Conservation (phyloP, 2,113 vertebrate genomes). For the Acanthisitta chloris region DNA sequence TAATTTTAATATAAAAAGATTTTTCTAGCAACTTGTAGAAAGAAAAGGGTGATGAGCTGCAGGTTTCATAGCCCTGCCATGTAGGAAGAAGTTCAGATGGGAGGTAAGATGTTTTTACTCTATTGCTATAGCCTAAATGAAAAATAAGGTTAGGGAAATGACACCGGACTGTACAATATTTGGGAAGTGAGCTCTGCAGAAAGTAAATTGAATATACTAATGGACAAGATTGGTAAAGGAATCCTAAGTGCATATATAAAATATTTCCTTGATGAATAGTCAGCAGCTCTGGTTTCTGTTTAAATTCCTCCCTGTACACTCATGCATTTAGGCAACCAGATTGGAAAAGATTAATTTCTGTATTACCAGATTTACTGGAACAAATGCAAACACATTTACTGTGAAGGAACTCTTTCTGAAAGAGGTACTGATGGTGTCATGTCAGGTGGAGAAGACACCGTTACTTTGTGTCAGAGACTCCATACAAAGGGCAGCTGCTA, state of each 20-base stretch:
- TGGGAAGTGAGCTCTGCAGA: not conserved
- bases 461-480: not conserved
- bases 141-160: not conserved
- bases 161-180: not conserved
- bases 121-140: not conserved
- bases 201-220: constrained; percentile 9
- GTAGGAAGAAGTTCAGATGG: not conserved
- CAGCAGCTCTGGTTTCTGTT: constrained; percentile 67
- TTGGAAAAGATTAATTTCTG: not conserved
- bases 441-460: not conserved
- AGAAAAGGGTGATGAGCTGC: not conserved
- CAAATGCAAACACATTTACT: not conserved
- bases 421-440: not conserved
- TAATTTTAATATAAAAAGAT: not conserved
- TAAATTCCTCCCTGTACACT: constrained; percentile 59
- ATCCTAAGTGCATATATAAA: constrained; percentile 36
- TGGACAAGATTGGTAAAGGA: constrained; percentile 54
- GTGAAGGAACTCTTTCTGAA: not conserved
- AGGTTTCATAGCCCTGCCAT: not conserved
- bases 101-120: not conserved
- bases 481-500: not conserved
- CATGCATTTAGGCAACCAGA: constrained; percentile 8
- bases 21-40: not conserved
- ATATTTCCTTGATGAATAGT: constrained; percentile 61
- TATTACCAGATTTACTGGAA: constrained; percentile 18